These are phyloP conservation scores for Dromaius novaehollandiae DNA, from an alignment of 2,113 vertebrate species.

Conservation along the genomic window DNA sequence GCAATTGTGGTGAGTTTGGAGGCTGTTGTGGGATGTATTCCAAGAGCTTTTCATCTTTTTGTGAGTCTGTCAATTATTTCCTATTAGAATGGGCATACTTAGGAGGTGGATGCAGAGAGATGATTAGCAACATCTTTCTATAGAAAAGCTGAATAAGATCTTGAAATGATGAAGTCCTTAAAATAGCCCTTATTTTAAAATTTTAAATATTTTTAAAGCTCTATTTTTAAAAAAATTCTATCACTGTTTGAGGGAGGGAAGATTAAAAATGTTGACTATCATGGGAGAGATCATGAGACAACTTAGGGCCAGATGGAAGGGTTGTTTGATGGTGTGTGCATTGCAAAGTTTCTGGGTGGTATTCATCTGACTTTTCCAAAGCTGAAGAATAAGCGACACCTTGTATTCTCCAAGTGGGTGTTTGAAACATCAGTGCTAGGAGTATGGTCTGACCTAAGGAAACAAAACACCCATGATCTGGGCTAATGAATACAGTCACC, in stretches of 20 bases:
- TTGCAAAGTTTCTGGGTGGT: neutral
- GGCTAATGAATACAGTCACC: neutral
- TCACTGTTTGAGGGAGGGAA: neutral
- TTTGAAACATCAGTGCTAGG: neutral
- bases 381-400: neutral
- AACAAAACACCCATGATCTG: neutral
- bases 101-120: neutral
- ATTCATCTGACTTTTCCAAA: neutral
- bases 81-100: neutral
- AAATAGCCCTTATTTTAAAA: neutral
- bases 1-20: constrained; percentile 86
- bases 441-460: neutral
- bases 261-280: neutral
- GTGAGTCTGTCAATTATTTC: neutral
- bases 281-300: neutral
- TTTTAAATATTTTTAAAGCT: neutral
- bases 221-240: neutral
- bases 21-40: neutral
- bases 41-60: neutral
- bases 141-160: neutral
- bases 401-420: neutral
- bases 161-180: neutral
- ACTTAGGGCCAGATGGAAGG: neutral
- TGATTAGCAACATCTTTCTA: neutral
- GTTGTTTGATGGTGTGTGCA: neutral